Evolutionary conservation across 2,888 invertebrate species (phyloP), one percentile per base, ranked within the genome.

Genomic region (Mesorhabditis spiculigera): DNA sequence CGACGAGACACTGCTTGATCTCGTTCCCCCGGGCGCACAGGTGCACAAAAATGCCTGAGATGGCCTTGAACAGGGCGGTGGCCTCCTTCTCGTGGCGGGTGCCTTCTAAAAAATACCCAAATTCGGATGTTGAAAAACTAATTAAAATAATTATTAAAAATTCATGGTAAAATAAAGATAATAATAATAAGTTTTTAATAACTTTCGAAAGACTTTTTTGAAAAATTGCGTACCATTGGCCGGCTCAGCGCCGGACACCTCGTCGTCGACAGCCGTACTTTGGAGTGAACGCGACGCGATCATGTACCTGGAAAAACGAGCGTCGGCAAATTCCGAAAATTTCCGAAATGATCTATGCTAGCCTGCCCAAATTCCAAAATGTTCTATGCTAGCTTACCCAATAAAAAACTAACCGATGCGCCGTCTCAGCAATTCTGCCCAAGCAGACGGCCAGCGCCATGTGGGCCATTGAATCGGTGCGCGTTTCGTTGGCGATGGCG

Each of bases 361-460:
- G n/a, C n/a, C n/a, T n/a, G n/a, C n/a, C n/a, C n/a, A n/a, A n/a
- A n/a, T n/a, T n/a, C n/a, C n/a, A n/a, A n/a, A n/a, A n/a, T n/a
- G n/a, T n/a, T n/a, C n/a, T n/a, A n/a, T n/a, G n/a, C n/a, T n/a
- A n/a, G n/a, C n/a, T n/a, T n/a, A n/a, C n/a, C n/a, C n/a, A n/a
- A n/a, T n/a, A n/a, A n/a, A 5, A 28, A 4, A 4, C 45, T 44
- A 5, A 73, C 66, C 65, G 68, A 16, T 66, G 42, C 5, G 78
- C 78, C 42, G 74, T 74, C 6, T 75, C 74, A 13, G 81, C 81
- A 5, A 84, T 68, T 28, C 68, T 70, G n/a, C 83, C 85, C 5
- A 85, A 69, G 50, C 78, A 74, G 8, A 71, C 67, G 5, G 85
- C 81, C n/a, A 85, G 76, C 2, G 80, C 74, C 66, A 80, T 76